phyloP scores from a whole-genome alignment of 2,888 invertebrate species.

The Andrena camellia region DNA sequence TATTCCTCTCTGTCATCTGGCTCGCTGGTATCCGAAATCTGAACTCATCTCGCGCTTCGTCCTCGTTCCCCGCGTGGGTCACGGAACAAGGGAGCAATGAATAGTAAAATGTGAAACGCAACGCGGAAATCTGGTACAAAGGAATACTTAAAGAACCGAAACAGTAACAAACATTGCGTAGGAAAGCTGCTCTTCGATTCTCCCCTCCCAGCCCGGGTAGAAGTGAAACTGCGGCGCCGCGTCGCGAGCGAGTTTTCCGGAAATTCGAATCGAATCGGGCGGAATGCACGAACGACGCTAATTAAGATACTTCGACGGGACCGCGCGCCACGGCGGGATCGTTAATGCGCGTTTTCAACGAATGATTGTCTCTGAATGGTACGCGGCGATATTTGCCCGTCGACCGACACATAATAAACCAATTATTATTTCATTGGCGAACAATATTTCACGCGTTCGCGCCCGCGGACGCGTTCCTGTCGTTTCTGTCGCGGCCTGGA shows the following conservation, averaged over 20 bases:
- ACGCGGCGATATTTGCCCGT: conserved; percentile 11
- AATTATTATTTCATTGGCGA: conserved; percentile 48
- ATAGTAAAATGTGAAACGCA: not conserved
- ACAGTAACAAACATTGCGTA: not conserved
- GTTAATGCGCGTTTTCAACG: conserved; percentile 18
- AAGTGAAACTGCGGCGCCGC: not conserved
- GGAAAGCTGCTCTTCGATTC: no score
- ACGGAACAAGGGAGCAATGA: not conserved
- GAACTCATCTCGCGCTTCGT: not conserved
- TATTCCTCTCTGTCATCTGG: not conserved
- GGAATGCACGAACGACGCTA: not conserved
- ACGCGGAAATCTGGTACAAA: not conserved
- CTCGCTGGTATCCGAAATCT: not conserved
- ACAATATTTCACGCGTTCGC: conserved; percentile 35
- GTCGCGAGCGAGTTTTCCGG: not conserved
- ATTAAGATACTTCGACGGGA: conserved; percentile 23
- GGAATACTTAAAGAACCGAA: not conserved
- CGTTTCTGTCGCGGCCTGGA: conserved; percentile 22
- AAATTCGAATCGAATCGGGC: not conserved
- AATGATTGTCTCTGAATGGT: conserved; percentile 34
- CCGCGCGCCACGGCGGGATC: not conserved
- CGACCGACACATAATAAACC: conserved; percentile 39
- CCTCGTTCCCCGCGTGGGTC: not conserved
- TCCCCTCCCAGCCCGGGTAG: not conserved
- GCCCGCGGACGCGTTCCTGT: conserved; percentile 21